Evolutionary conservation across 30 jellyfish, hydroid and myxozoan genomes (phyloP), one percentile per base, ranked within the genome.

Genomic region (Cassiopea andromeda): DNA sequence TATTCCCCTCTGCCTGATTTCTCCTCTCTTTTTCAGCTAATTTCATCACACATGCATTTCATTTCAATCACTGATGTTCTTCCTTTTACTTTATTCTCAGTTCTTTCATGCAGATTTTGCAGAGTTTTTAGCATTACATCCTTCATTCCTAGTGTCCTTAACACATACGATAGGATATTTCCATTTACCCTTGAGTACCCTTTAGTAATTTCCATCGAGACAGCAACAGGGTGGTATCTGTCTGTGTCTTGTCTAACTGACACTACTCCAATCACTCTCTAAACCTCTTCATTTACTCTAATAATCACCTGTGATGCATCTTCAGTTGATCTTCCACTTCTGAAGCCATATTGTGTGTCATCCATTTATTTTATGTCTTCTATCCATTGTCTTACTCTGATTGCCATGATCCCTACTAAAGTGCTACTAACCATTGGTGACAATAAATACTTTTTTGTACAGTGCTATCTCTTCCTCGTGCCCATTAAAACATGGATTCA

Each of bases 41-140:
- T 66, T 66, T 66, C 75, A 66, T 66, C 75, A 66, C 75, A 66
- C 75, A 66, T 66, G 75, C 75, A 66, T 66, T n/a, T n/a, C n/a
- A n/a, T n/a, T 66, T 66, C 75, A 66, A 15, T 66, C 45, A 66
- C 15, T 66, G 75, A 66, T 19, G 43, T 66, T 66, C 75, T 15
- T 66, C 75, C 75, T 66, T 66, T 66, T 19, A 66, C 45, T 66
- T 15, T 16, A 15, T 66, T 4, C 45, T 66, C 75, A 66, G 8
- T 66, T 19, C 75, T 66, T 15, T 66, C 75, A 19, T 66, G 75
- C 15, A 66, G 75, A 19, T 66, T 66, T 19, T 66, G 43, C 45
- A 66, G 15, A 66, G 75, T 66, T 19, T 66, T 66, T 14, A 66
- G 15, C 75, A 66, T 66, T 66, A 19, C 75, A 66, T 15, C 75